Percentiles rank a stretch among this genome's conserved stretches.
These are phyloP conservation scores for Apoda limacodes DNA, from an alignment of 2,888 invertebrate genomes.

Conservation along the genomic window DNA sequence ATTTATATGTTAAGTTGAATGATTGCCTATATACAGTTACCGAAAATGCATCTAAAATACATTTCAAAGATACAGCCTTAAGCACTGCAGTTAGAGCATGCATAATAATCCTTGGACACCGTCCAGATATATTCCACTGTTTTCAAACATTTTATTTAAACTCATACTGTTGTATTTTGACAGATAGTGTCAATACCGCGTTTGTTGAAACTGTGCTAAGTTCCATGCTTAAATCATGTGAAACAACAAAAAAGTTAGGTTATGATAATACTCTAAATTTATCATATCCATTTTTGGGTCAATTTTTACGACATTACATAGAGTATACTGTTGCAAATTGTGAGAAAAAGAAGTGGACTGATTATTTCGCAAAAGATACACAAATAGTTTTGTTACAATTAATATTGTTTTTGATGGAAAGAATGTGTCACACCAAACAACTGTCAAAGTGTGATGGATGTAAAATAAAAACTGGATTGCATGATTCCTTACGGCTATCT, in stretches of 20 bases:
- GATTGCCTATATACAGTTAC: conserved; percentile 43
- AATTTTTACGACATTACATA: conserved; percentile 39
- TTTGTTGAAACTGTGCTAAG: conserved; percentile 32
- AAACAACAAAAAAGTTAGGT: conserved; percentile 35
- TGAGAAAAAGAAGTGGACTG: conserved; percentile 14
- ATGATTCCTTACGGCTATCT: conserved; percentile 42
- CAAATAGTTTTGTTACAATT: conserved; percentile 34
- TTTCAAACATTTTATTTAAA: conserved; percentile 43
- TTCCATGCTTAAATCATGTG: conserved; percentile 30
- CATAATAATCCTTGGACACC: conserved; percentile 32
- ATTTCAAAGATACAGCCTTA: conserved; percentile 30
- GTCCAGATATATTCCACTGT: conserved; percentile 36
- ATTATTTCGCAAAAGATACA: conserved; percentile 21
- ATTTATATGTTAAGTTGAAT: conserved; percentile 39
- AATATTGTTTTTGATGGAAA: conserved; percentile 31
- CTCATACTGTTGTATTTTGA: conserved; percentile 35
- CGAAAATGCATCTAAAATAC: conserved; percentile 34
- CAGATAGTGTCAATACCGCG: conserved; percentile 20
- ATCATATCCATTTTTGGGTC: conserved; percentile 43
- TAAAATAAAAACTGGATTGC: conserved; percentile 33
- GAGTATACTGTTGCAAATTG: conserved; percentile 28
- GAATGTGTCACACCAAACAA: conserved; percentile 31
- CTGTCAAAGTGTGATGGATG: conserved; percentile 50
- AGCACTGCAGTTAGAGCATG: conserved; percentile 24
- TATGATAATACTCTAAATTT: conserved; percentile 27